These are phyloP conservation scores for Drosophila micromelanica DNA, from an alignment of 1,140 invertebrate species.

Conservation along the genomic window DNA sequence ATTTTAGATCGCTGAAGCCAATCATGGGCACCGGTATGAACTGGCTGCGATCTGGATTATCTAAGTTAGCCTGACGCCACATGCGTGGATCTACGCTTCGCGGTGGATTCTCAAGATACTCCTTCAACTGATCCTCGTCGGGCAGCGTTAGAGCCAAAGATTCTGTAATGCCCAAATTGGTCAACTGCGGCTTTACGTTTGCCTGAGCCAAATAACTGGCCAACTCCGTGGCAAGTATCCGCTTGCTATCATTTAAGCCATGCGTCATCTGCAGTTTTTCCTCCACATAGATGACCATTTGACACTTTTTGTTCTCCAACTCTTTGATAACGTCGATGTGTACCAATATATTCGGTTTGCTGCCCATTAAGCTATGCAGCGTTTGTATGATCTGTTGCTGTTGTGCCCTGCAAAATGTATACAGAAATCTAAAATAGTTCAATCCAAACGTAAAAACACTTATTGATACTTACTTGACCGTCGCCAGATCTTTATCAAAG, in stretches of 20 bases:
- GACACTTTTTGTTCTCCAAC: conserved; percentile 90
- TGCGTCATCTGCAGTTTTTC: conserved; percentile 89
- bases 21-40: conserved; percentile 97
- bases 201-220: conserved; percentile 88
- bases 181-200: conserved; percentile 89
- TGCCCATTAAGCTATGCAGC: conserved; percentile 89
- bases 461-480: conserved; percentile 62
- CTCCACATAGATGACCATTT: conserved; percentile 91
- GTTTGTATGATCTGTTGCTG: conserved; percentile 90
- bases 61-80: conserved; percentile 95
- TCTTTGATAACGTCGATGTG: conserved; percentile 91
- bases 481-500: conserved; percentile 88
- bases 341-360: conserved; percentile 92
- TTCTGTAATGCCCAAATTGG: conserved; percentile 88
- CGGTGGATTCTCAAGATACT: conserved; percentile 95
- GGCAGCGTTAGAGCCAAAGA: conserved; percentile 88
- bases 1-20: conserved; percentile 91
- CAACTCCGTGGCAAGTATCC: conserved; percentile 91
- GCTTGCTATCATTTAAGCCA: conserved; percentile 86
- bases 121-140: conserved; percentile 91
- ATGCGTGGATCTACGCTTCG: conserved; percentile 90
- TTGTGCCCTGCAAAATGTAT: conserved; percentile 85
- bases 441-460: background rate
- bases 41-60: conserved; percentile 95
- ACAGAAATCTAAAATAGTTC: background rate